Evolutionary conservation across 2,797 vertebrate genomes (phyloP), one percentile per base, ranked within the genome.

Genomic region (Eremophila alpestris): DNA sequence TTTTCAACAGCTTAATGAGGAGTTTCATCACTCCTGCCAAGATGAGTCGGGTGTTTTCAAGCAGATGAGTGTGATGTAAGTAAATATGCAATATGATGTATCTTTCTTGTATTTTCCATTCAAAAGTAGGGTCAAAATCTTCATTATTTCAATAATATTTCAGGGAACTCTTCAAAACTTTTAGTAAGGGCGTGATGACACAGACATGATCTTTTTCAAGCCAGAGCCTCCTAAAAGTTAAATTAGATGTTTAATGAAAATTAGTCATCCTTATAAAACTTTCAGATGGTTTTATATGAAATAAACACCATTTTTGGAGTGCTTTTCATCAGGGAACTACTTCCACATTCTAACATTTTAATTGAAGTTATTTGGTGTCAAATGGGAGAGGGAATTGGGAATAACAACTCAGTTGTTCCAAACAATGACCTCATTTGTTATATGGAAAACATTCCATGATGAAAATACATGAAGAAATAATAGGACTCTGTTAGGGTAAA

Each of bases 21-120:
- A 96, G 48, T 90, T 97, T 87, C 80, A 95, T 96, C 85, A 92
- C 58, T 94, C 54, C n/a, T 90, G 70, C 91, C 93, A 89, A 69
- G 93, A 91, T 78, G 81, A 97, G 94, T 97, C 51, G 63, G 52
- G 48, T 91, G 62, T 96, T 97, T 97, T 96, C 22, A 95, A 94
- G 93, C 59, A 92, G 73, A 94, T 89, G 79, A 94, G 30, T 81
- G 88, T 96, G 59, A 97, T 95, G 71, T 67, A 94, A 96, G 56
- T 90, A 97, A 97, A 95, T 84, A 84, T 69, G 48, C 64, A 85
- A 58, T 40, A 75, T 56, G 46, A 90, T 75, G 36, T 54, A 36
- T 78, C n/a, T 83, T 81, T n/a, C 27, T 46, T 59, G 30, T 69
- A 45, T 76, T 60, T 80, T 85, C 36, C 26, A 83, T 54, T 68